Evolutionary conservation across 2,888 invertebrate species (phyloP).

Genomic region (Rhogogaster chlorosoma): DNA sequence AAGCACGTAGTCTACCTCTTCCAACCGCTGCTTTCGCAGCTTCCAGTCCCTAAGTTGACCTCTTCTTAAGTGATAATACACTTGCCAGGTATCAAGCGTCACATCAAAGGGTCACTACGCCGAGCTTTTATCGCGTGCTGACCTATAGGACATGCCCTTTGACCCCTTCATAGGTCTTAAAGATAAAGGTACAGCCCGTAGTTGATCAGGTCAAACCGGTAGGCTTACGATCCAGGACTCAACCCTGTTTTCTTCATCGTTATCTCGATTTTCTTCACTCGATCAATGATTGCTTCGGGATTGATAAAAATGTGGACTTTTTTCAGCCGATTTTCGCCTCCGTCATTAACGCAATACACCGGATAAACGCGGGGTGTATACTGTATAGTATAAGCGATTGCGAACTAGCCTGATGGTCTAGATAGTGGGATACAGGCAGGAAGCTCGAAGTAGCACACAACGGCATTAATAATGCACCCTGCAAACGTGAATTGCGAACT

Average conservation of each 20-base stretch:
- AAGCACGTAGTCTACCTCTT: background rate
- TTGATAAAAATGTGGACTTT: background rate
- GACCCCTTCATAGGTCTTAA: background rate
- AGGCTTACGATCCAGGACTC: background rate
- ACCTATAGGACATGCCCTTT: background rate
- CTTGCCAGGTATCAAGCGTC: background rate
- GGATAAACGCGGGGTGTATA: background rate
- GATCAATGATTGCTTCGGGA: background rate
- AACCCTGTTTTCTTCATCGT: background rate
- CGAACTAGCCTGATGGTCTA: slow-evolving; percentile 18
- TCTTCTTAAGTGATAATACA: background rate
- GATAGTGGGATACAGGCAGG: slow-evolving; percentile 32
- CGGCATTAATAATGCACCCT: slow-evolving; percentile 50
- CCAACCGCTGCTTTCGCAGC: background rate
- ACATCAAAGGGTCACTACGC: background rate
- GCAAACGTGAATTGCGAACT: slow-evolving; percentile 30
- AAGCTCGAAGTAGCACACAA: slow-evolving; percentile 40
- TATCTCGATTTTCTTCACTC: background rate
- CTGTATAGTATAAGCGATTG: background rate
- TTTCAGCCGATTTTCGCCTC: background rate
- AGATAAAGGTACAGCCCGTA: background rate
- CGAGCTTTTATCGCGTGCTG: background rate
- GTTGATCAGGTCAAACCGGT: background rate
- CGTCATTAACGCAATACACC: background rate
- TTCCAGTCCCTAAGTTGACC: background rate